phyloP scores from a whole-genome alignment of 2,113 vertebrate genomes.

The Rhadina sibilatrix region DNA sequence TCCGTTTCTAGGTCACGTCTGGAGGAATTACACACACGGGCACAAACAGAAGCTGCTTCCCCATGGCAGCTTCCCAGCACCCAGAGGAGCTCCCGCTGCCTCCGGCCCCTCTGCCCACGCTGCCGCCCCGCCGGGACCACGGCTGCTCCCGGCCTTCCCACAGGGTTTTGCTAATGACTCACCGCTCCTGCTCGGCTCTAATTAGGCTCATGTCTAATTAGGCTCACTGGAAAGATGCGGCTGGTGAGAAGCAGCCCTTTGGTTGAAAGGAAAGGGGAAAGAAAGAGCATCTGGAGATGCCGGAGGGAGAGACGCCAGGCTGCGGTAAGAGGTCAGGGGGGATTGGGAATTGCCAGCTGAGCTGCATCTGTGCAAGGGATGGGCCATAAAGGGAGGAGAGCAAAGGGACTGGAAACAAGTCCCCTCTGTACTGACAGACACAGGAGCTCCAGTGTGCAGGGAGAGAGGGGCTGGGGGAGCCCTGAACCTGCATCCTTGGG shows the following conservation, averaged over 20 bases:
- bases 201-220: constrained; percentile 51
- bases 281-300: neutral
- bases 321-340: neutral
- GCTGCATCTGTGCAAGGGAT: neutral
- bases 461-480: neutral
- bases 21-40: neutral
- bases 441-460: neutral
- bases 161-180: constrained; percentile 16
- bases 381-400: neutral
- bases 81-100: neutral
- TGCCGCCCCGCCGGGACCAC: neutral
- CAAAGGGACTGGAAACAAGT: neutral
- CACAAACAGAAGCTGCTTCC: neutral
- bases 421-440: accelerated
- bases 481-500: neutral
- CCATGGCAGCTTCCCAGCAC: neutral
- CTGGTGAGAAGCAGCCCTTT: neutral
- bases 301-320: neutral
- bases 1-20: neutral
- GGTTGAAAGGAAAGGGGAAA: neutral
- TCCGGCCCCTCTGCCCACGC: neutral
- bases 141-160: neutral
- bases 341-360: neutral
- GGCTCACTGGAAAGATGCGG: neutral
- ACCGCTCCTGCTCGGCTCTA: neutral